These are phyloP conservation scores for Bos indicus DNA, from an alignment of 2,113 vertebrate species.

Conservation along the genomic window DNA sequence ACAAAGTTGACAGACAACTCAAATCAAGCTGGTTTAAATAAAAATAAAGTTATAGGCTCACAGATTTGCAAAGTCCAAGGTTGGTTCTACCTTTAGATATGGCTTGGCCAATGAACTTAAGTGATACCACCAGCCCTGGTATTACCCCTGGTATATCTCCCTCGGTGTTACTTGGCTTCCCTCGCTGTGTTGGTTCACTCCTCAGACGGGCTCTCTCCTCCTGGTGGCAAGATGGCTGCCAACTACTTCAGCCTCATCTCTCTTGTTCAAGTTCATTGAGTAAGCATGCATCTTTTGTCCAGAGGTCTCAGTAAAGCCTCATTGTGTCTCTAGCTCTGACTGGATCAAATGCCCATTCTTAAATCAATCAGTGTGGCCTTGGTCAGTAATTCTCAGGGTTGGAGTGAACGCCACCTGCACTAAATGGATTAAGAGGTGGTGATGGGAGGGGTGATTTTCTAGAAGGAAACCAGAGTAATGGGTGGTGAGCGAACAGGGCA, in stretches of 20 bases:
- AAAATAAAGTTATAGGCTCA: not conserved
- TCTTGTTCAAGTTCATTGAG: not conserved
- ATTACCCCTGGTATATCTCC: not conserved
- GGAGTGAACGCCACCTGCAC: not conserved
- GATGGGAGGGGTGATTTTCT: not conserved
- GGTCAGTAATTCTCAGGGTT: not conserved
- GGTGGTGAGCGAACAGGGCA: not conserved
- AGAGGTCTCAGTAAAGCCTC: not conserved
- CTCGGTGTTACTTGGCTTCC: not conserved
- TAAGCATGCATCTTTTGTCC: not conserved
- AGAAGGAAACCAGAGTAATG: not conserved
- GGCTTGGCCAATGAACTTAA: not conserved
- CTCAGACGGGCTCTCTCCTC: not conserved
- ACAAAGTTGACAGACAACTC: not conserved
- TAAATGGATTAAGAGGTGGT: not conserved
- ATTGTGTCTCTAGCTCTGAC: not conserved
- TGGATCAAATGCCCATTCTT: not conserved
- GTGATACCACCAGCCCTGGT: not conserved
- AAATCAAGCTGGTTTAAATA: not conserved
- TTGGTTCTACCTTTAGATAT: not conserved
- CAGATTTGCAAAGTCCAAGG: too few relatives aligned
- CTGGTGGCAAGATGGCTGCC: not conserved
- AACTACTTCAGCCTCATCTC: not conserved
- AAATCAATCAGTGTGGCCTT: not conserved
- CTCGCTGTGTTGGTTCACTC: not conserved